phyloP scores from a whole-genome alignment of 2,113 vertebrate species.

The Brienomyrus longianalis region DNA sequence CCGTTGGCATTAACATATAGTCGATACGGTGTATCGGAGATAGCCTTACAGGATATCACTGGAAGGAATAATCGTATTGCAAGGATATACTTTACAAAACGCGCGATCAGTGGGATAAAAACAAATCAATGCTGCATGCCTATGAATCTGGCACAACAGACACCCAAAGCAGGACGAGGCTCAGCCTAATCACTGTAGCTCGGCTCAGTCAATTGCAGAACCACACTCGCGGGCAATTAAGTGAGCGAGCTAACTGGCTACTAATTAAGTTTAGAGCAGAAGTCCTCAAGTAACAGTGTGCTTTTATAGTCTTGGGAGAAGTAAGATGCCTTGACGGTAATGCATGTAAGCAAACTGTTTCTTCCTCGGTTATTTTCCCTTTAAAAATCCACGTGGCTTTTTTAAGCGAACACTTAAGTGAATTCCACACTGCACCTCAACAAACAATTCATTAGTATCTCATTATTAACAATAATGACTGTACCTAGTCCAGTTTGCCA shows the following conservation, averaged over 20 bases:
- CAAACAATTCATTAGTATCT: background rate
- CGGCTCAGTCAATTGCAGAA: conserved; percentile 1
- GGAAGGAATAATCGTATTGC: background rate
- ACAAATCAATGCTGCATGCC: background rate
- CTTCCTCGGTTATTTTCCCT: background rate
- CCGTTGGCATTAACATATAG: background rate
- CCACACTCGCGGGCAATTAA: background rate
- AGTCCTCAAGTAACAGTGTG: background rate
- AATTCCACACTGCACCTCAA: background rate
- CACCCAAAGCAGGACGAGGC: background rate
- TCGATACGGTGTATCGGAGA: background rate
- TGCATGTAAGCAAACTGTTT: background rate
- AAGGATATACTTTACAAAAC: background rate
- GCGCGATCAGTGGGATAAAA: background rate
- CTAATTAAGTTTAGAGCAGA: background rate
- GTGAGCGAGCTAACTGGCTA: background rate
- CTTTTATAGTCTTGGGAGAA: background rate
- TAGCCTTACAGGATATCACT: background rate
- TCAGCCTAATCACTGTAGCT: background rate
- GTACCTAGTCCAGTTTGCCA: background rate
- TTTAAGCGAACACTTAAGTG: background rate
- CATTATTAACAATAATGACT: background rate
- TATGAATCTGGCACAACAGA: conserved; percentile 1
- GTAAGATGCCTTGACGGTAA: background rate
- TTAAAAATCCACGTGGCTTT: background rate